A percentile compares a stretch with the other conserved stretches of the same genome.
phyloP scores from a whole-genome alignment of 2,113 vertebrate species.

The Anser brachyrhynchus region DNA sequence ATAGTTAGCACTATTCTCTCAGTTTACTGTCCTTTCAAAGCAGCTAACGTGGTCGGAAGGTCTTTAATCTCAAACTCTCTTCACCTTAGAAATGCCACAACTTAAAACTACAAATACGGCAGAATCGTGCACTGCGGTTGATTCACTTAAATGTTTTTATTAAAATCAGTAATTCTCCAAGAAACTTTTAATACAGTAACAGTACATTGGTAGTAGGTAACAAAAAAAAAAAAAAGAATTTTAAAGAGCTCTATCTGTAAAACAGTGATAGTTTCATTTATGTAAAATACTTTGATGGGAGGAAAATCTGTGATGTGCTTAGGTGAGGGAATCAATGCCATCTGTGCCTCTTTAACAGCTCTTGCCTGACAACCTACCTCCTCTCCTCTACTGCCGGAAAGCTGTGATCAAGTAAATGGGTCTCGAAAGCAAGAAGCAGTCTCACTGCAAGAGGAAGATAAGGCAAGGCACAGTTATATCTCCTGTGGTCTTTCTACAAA shows the following conservation, averaged over 20 bases:
- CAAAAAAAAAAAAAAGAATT: neutral
- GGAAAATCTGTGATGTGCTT: slow-evolving; percentile 1
- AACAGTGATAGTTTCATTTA: neutral
- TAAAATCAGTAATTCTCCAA: neutral
- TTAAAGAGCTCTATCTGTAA: neutral
- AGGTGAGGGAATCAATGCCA: slow-evolving; percentile 22
- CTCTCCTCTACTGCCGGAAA: neutral
- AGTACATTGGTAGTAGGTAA: neutral
- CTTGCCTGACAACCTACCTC: neutral
- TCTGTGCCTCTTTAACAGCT: slow-evolving; percentile 31
- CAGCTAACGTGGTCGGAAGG: neutral
- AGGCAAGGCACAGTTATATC: neutral
- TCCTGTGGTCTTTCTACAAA: neutral
- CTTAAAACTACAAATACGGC: neutral
- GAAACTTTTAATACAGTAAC: neutral
- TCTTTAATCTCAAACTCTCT: neutral
- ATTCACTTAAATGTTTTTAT: neutral
- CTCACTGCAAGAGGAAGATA: neutral
- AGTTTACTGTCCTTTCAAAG: neutral
- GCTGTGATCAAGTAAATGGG: neutral
- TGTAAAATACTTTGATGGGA: neutral
- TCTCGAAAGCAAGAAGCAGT: neutral
- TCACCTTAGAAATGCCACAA: neutral
- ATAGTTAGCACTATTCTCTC: neutral
- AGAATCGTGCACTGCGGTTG: neutral